Evolutionary conservation across 2,888 invertebrate species (phyloP), one percentile per base, ranked within the genome.

Genomic region (Luffia ferchaultella): DNA sequence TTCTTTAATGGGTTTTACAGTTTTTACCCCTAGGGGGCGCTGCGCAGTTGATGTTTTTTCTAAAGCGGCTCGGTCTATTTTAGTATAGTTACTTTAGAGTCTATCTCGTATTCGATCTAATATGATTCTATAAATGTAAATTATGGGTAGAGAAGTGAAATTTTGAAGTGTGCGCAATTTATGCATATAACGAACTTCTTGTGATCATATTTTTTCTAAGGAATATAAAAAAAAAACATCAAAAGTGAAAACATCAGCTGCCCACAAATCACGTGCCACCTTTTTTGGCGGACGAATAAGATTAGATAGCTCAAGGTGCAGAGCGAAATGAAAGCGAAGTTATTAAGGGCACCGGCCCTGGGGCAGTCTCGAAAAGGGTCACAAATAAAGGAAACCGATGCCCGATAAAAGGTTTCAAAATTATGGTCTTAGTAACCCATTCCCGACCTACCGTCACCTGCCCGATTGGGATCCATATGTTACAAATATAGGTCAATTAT

Each of bases 271-370:
- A 30, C 30, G 30, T 30, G 67, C 73, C 61, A 59, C 54, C 54
- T 62, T 61, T 59, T 64, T 63, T 62, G 54, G 55, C 30, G 12
- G 63, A 65, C 64, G 56, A 54, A 61, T 61, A 67, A 67, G 63
- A 68, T 70, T 71, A 64, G 68, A 73, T 71, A 68, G 58, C 68
- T 72, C 78, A 83, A 82, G 82, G 78, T 82, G 78, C 77, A 79
- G 74, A 76, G 68, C 63, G 63, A 57, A 60, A 62, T 63, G 67
- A 70, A 64, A 67, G 63, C 60, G 64, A 73, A 72, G 72, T 70
- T 68, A 68, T 72, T 73, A 78, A 78, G 62, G 59, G 64, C 65
- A 57, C 60, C 56, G 60, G 69, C 76, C 70, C 52, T 43, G 59
- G 53, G 70, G 76, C 73, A 12, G 5, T 12, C 30, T 30, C 30